Conservation (phyloP, 2,113 vertebrate genomes). For the Zootoca vivipara region DNA sequence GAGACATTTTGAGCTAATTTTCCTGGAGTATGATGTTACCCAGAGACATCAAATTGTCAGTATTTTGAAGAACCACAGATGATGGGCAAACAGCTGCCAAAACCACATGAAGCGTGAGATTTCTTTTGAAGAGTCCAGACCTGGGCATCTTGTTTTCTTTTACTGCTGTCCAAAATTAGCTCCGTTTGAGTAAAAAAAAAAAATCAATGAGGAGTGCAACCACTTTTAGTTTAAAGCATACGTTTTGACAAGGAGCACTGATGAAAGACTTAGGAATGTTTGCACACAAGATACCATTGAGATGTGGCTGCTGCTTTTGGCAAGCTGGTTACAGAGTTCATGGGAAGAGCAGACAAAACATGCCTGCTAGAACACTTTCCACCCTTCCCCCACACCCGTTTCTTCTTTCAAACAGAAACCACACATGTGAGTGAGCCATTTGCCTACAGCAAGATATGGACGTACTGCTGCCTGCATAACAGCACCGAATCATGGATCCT, state of each 20-base stretch:
- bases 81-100: slow-evolving; percentile 36
- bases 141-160: slow-evolving; percentile 12
- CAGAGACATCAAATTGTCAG: slow-evolving; percentile 66
- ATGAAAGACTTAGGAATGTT: slow-evolving; percentile 14
- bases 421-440: neutral
- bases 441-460: neutral
- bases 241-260: neutral
- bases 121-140: slow-evolving; percentile 8
- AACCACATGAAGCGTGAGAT: slow-evolving; percentile 40
- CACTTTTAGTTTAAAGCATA: neutral
- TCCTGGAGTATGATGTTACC: slow-evolving; percentile 56
- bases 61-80: slow-evolving; percentile 31
- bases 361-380: neutral
- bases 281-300: slow-evolving; percentile 20
- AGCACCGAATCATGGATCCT: neutral
- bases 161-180: slow-evolving; percentile 33
- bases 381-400: neutral
- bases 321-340: neutral
- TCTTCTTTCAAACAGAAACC: neutral
- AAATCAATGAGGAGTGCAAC: slow-evolving; percentile 30
- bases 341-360: neutral
- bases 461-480: neutral
- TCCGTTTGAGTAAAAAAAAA: slow-evolving; percentile 18
- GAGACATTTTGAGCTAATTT: slow-evolving; percentile 66
- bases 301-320: neutral